These are phyloP conservation scores for Chloropsis cyanopogon DNA, from an alignment of 2,113 vertebrate genomes.

Conservation along the genomic window DNA sequence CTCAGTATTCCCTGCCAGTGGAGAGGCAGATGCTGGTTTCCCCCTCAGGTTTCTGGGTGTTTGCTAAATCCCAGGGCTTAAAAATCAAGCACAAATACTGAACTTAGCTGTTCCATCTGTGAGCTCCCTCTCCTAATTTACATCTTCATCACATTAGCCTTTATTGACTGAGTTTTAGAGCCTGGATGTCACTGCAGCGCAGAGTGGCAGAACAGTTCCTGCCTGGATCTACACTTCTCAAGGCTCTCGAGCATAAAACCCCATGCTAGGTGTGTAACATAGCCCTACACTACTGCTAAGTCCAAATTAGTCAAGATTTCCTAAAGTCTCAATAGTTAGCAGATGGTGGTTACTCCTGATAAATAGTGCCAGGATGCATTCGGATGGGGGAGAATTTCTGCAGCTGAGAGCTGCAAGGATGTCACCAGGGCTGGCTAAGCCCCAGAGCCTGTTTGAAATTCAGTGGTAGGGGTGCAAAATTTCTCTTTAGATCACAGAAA, in stretches of 20 bases:
- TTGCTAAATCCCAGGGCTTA: not conserved
- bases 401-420: not conserved
- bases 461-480: not conserved
- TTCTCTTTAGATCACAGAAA: not conserved
- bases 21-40: not conserved
- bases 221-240: not conserved
- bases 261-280: not conserved
- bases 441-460: not conserved
- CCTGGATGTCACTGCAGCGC: not conserved
- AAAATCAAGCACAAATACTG: not conserved
- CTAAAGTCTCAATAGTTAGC: not conserved
- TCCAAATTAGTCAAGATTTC: not conserved
- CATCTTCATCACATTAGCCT: not conserved
- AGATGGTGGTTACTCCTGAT: not conserved
- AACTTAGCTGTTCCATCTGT: not conserved
- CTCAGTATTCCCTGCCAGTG: not conserved
- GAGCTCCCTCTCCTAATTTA: not conserved
- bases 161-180: not conserved
- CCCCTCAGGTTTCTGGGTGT: not conserved
- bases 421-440: not conserved
- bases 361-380: not conserved
- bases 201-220: not conserved
- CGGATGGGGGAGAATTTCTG: not conserved
- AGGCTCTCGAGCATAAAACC: not conserved
- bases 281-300: not conserved